Evolutionary conservation across 1,140 invertebrate genomes (phyloP).

Genomic region (Lepidurus arcticus): DNA sequence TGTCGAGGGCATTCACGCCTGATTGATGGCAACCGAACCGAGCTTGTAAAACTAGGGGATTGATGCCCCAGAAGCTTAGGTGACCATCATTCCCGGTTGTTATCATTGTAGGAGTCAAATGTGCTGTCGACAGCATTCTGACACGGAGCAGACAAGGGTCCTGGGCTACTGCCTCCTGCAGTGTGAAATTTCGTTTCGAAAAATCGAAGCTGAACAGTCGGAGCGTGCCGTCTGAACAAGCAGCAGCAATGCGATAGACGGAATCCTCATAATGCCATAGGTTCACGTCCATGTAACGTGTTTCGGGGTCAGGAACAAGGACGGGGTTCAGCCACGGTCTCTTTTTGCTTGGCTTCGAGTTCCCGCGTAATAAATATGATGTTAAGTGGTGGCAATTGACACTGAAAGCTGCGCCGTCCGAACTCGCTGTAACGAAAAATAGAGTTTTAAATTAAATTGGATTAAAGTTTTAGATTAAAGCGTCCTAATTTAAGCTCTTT

Average conservation of each 20-base stretch:
- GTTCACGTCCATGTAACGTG: slow-evolving; percentile 61
- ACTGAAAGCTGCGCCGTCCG: neutral
- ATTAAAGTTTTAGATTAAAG: too few species aligned
- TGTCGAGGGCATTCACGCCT: slow-evolving; percentile 60
- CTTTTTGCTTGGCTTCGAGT: slow-evolving; percentile 39
- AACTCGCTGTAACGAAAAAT: neutral
- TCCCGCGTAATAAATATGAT: slow-evolving; percentile 37
- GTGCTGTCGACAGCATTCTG: slow-evolving; percentile 34
- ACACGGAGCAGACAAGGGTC: slow-evolving; percentile 44
- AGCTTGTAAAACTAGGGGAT: slow-evolving; percentile 43
- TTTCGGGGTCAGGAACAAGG: slow-evolving; percentile 56
- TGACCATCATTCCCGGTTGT: slow-evolving; percentile 60
- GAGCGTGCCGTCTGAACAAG: slow-evolving; percentile 65
- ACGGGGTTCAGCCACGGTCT: slow-evolving; percentile 47
- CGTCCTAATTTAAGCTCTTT: too few species aligned
- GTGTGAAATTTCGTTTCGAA: slow-evolving; percentile 21
- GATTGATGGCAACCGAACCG: slow-evolving; percentile 56
- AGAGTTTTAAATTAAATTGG: too few species aligned
- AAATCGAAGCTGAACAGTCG: slow-evolving; percentile 46
- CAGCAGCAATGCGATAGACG: slow-evolving; percentile 51
- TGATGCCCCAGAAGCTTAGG: slow-evolving; percentile 58
- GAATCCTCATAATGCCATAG: slow-evolving; percentile 40
- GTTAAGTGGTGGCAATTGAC: slow-evolving; percentile 33
- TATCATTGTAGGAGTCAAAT: slow-evolving; percentile 42
- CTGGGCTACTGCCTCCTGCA: slow-evolving; percentile 36